Percentiles rank a stretch among this genome's conserved stretches.
Evolutionary conservation across 2,113 vertebrate genomes (phyloP).

Genomic region (Pseudorectes ferrugineus): DNA sequence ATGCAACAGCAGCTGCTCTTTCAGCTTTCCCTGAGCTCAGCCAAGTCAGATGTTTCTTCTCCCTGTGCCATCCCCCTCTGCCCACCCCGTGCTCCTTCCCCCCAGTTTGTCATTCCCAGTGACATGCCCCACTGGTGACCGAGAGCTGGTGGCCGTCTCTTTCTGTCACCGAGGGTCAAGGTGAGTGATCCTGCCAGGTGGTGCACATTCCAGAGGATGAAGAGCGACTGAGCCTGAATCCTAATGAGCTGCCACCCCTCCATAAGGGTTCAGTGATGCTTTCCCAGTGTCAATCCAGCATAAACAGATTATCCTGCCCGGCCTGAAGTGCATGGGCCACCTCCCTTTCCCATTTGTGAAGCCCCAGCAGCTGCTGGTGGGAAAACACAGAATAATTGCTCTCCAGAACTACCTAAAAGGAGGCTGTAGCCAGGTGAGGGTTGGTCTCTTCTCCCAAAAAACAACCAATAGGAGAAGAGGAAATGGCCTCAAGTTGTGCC

Average conservation of each 20-base stretch:
- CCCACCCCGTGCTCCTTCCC: not conserved
- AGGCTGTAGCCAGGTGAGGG: not conserved
- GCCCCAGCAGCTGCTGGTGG: not conserved
- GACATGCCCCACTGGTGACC: not conserved
- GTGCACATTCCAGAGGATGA: not conserved
- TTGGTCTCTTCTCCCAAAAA: not conserved
- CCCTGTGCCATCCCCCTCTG: not conserved
- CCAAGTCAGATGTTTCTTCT: not conserved
- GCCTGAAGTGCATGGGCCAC: not conserved
- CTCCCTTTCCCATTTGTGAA: not conserved
- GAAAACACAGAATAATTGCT: not conserved
- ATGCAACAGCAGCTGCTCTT: fast-evolving
- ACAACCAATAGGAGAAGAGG: not conserved
- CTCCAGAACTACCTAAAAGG: not conserved
- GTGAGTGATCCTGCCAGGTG: not conserved
- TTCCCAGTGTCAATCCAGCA: not conserved
- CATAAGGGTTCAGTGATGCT: not conserved
- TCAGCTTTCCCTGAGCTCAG: not conserved
- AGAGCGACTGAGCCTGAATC: not conserved
- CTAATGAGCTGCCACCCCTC: not conserved
- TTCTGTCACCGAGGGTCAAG: not conserved
- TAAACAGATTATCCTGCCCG: not conserved
- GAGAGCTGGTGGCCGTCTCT: not conserved
- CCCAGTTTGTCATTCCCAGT: not conserved
- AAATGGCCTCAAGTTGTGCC: not conserved